Percentiles rank a stretch among this genome's conserved stretches.
These are phyloP conservation scores for Plagodis pulveraria DNA, from an alignment of 2,888 invertebrate species.

Conservation along the genomic window DNA sequence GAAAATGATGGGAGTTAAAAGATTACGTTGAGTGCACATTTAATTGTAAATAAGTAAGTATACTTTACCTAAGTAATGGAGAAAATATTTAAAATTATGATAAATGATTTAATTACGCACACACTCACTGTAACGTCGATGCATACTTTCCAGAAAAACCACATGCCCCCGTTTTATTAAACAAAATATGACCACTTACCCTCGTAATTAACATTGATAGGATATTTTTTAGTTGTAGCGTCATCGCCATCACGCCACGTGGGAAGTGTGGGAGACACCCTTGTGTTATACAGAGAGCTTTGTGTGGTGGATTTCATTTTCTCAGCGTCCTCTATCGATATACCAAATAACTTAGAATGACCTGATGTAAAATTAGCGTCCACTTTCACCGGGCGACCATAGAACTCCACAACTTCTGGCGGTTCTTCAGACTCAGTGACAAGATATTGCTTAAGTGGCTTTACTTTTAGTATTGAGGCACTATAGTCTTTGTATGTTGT, in stretches of 20 bases:
- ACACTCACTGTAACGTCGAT: constrained; percentile 8
- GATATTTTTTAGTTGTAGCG: constrained; percentile 75
- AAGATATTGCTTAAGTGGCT: constrained; percentile 37
- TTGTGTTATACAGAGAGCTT: constrained; percentile 76
- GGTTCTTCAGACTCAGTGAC: constrained; percentile 44
- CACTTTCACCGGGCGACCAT: constrained; percentile 42
- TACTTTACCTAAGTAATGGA: too few species aligned
- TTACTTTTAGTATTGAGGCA: constrained; percentile 26
- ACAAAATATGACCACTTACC: constrained; percentile 60
- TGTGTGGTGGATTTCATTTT: constrained; percentile 80
- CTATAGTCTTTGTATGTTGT: constrained; percentile 44
- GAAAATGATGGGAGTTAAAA: too few species aligned
- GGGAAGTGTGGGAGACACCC: constrained; percentile 87
- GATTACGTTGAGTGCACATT: too few species aligned
- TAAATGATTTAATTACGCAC: neutral
- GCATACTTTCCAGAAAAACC: constrained; percentile 36
- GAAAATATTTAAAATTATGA: neutral
- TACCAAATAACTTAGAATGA: constrained; percentile 86
- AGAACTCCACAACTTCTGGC: constrained; percentile 55
- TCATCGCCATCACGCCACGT: constrained; percentile 74
- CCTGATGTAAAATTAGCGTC: constrained; percentile 83
- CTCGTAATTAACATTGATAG: constrained; percentile 66
- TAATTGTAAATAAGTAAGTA: too few species aligned
- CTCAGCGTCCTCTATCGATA: constrained; percentile 86
- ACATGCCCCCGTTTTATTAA: constrained; percentile 42